Evolutionary conservation across 2,797 vertebrate genomes (phyloP).

Genomic region (Discoglossus pictus): DNA sequence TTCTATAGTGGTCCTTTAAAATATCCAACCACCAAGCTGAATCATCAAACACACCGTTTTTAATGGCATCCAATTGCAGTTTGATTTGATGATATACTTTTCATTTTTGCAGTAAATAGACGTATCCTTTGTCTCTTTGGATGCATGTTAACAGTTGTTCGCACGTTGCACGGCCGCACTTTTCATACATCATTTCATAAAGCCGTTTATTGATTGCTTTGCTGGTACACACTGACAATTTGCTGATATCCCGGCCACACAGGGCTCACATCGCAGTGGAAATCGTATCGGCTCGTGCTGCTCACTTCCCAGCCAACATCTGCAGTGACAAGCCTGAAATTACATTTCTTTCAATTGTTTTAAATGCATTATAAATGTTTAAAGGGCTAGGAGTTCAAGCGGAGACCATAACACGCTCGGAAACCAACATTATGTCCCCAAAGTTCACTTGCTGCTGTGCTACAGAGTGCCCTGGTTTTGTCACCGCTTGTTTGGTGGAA

Average conservation of each 20-base stretch:
- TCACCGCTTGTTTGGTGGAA: neutral
- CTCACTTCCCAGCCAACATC: slow-evolving; percentile 26
- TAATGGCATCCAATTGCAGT: no score
- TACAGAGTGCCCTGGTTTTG: neutral
- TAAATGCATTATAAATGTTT: slow-evolving; percentile 33
- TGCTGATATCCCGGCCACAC: slow-evolving; percentile 6
- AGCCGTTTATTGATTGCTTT: slow-evolving; percentile 33
- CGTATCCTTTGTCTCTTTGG: neutral
- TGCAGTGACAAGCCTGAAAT: slow-evolving; percentile 25
- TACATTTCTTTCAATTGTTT: slow-evolving; percentile 2
- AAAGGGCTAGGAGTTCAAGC: neutral
- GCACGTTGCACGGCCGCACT: slow-evolving; percentile 5
- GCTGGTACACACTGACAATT: slow-evolving; percentile 22
- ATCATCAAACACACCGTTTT: no score
- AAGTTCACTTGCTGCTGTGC: no score
- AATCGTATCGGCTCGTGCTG: neutral
- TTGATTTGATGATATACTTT: no score
- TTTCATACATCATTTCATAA: slow-evolving; percentile 26
- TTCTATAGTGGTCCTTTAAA: no score
- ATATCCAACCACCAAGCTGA: no score
- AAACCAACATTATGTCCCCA: slow-evolving; percentile 7
- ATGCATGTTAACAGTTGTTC: neutral
- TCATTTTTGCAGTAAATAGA: neutral
- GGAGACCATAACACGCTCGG: neutral
- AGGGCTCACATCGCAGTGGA: slow-evolving; percentile 14